Evolutionary conservation across 2,888 invertebrate genomes (phyloP).

Genomic region (Odiellus spinosus): DNA sequence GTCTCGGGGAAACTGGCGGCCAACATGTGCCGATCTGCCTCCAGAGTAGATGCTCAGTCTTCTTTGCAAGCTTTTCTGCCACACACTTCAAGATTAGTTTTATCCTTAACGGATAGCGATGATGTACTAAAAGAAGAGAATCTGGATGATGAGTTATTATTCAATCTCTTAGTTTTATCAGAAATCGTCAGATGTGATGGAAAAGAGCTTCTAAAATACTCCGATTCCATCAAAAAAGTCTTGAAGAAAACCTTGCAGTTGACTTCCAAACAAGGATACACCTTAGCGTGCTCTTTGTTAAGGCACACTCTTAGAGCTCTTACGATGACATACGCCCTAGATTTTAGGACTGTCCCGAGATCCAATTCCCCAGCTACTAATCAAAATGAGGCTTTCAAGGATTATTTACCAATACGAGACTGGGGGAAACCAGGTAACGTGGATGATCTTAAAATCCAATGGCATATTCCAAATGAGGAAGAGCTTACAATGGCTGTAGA

Average conservation of each 20-base stretch:
- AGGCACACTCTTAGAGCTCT: slow-evolving; percentile 41
- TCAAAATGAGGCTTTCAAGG: slow-evolving; percentile 39
- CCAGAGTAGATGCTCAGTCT: slow-evolving; percentile 46
- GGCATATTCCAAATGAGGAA: slow-evolving; percentile 56
- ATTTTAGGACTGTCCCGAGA: slow-evolving; percentile 40
- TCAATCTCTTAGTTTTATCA: slow-evolving; percentile 54
- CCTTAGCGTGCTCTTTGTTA: slow-evolving; percentile 45
- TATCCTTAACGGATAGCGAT: slow-evolving; percentile 40
- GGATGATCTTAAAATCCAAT: slow-evolving; percentile 47
- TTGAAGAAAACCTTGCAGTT: slow-evolving; percentile 52
- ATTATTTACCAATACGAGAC: slow-evolving; percentile 52
- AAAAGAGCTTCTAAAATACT: slow-evolving; percentile 44
- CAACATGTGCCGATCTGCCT: slow-evolving; percentile 44
- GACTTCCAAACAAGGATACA: slow-evolving; percentile 47
- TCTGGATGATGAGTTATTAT: slow-evolving; percentile 58
- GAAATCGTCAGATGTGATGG: slow-evolving; percentile 53
- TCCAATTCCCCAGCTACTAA: slow-evolving; percentile 39
- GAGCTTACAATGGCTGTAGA: slow-evolving; percentile 50
- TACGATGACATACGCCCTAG: slow-evolving; percentile 43
- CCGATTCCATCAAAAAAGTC: slow-evolving; percentile 40
- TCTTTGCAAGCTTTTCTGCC: slow-evolving; percentile 57
- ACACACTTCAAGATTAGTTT: slow-evolving; percentile 48
- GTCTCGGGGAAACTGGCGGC: slow-evolving; percentile 68
- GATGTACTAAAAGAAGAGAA: slow-evolving; percentile 55
- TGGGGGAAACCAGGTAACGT: slow-evolving; percentile 62